phyloP scores from a whole-genome alignment of 2,888 invertebrate genomes.

The Meandrusa payeni region DNA sequence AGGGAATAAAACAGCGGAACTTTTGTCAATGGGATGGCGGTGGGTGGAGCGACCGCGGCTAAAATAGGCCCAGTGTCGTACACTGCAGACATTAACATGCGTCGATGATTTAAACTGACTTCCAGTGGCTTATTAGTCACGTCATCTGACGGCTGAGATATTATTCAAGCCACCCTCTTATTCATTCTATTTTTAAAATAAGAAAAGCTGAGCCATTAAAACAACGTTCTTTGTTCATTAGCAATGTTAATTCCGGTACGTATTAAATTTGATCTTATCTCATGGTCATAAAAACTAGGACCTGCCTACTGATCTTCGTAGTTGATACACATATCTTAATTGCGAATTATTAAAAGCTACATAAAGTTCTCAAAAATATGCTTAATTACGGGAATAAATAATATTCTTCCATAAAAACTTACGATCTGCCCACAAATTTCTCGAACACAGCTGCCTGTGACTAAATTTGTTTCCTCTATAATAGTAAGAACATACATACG shows the following conservation, averaged over 20 bases:
- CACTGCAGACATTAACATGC: slow-evolving; percentile 40
- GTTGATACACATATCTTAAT: slow-evolving; percentile 23
- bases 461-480: too few species aligned
- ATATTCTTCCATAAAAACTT: neutral
- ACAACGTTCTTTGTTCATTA: slow-evolving; percentile 23
- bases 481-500: too few species aligned
- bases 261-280: slow-evolving; percentile 14
- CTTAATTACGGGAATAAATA: slow-evolving; percentile 5
- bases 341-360: slow-evolving; percentile 16
- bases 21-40: slow-evolving; percentile 56
- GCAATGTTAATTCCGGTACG: neutral
- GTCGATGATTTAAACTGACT: slow-evolving; percentile 52
- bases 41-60: slow-evolving; percentile 43
- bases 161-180: slow-evolving; percentile 26
- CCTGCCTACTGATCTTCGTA: slow-evolving; percentile 20
- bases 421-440: too few species aligned
- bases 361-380: slow-evolving; percentile 17
- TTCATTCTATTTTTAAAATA: slow-evolving; percentile 27
- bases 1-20: slow-evolving; percentile 39
- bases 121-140: slow-evolving; percentile 52
- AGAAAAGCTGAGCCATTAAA: slow-evolving; percentile 3
- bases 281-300: slow-evolving; percentile 8
- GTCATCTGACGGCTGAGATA: slow-evolving; percentile 30
- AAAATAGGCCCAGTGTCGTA: slow-evolving; percentile 53
- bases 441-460: too few species aligned